Conservation (phyloP, 2,113 vertebrate genomes). For the Zosterops japonicus region DNA sequence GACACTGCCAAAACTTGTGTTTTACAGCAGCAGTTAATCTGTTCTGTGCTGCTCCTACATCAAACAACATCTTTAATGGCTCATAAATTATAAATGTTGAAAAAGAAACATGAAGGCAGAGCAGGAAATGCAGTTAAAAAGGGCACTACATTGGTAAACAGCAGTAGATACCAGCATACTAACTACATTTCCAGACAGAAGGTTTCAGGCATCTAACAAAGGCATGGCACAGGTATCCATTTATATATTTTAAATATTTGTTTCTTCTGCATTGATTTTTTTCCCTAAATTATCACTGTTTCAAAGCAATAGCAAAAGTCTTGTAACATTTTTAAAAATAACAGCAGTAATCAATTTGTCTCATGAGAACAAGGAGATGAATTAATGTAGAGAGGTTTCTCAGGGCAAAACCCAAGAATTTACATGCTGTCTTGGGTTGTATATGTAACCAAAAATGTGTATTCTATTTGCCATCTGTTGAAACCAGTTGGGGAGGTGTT, state of each 20-base stretch:
- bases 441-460: no score
- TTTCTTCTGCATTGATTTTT: background rate
- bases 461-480: no score
- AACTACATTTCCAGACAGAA: background rate
- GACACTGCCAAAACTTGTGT: background rate
- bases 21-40: background rate
- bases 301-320: background rate
- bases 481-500: no score
- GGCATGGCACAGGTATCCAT: background rate
- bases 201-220: background rate
- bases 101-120: background rate
- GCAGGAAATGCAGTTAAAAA: background rate
- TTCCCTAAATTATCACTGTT: background rate
- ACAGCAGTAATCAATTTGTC: background rate
- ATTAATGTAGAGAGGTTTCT: background rate
- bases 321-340: background rate
- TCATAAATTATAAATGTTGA: constrained; percentile 13
- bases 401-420: background rate
- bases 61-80: background rate
- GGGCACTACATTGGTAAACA: background rate
- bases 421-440: background rate
- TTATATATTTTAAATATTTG: background rate
- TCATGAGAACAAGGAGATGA: background rate
- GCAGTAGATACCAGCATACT: background rate
- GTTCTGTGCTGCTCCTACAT: background rate